Conservation (phyloP, 2,888 invertebrate genomes). For the Lycaena phlaeas region DNA sequence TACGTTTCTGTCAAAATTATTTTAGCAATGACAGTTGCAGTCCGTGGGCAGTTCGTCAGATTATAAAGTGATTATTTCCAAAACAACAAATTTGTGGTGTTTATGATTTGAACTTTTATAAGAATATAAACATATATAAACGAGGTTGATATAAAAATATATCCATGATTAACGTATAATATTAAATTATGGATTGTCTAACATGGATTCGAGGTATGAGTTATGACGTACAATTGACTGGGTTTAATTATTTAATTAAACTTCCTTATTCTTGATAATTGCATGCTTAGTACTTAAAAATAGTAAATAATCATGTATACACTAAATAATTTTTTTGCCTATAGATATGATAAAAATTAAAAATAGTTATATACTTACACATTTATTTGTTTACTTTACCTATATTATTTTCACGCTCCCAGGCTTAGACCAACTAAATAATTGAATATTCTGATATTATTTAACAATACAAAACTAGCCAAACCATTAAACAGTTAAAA, state of each 20-base stretch:
- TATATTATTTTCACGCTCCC: too few relatives aligned
- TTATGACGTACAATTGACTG: constrained; percentile 11
- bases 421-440: too few relatives aligned
- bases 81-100: not conserved
- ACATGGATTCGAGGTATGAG: constrained; percentile 63
- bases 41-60: too few relatives aligned
- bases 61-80: not conserved
- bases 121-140: not conserved
- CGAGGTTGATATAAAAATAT: not conserved
- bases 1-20: not conserved
- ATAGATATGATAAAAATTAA: too few relatives aligned
- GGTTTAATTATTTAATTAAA: constrained; percentile 2
- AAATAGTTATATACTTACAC: too few relatives aligned
- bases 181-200: constrained; percentile 47
- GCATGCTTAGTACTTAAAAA: not conserved
- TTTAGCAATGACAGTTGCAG: not conserved
- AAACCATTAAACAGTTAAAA: too few relatives aligned
- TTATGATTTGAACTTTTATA: not conserved
- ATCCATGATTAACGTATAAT: not conserved
- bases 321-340: too few relatives aligned
- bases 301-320: too few relatives aligned
- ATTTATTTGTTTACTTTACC: too few relatives aligned
- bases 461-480: too few relatives aligned
- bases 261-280: not conserved
- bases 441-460: too few relatives aligned